Evolutionary conservation across 2,113 vertebrate species (phyloP).

Genomic region (Phrynosoma blainvillii): DNA sequence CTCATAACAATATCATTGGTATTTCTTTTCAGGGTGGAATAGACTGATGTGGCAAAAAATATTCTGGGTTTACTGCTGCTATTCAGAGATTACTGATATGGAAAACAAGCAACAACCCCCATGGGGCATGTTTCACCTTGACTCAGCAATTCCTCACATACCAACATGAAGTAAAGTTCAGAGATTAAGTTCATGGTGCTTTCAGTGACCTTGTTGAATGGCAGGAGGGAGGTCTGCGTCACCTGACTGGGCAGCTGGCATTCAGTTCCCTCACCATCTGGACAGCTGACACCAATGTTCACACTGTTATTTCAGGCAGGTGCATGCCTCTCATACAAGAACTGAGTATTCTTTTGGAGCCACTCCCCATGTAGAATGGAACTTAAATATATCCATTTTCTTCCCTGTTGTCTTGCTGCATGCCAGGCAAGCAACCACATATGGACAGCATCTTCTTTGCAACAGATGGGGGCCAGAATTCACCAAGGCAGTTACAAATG

Average conservation of each 20-base stretch:
- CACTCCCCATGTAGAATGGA: not conserved
- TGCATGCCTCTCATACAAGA: not conserved
- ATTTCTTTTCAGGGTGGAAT: not conserved
- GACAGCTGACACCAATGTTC: not conserved
- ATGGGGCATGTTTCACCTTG: not conserved
- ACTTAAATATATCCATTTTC: not conserved
- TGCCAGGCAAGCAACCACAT: not conserved
- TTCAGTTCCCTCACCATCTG: not conserved
- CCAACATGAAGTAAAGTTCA: not conserved
- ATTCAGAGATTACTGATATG: not conserved
- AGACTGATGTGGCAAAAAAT: not conserved
- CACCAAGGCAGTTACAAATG: too few species aligned
- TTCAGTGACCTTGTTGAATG: not conserved
- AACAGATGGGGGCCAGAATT: not conserved
- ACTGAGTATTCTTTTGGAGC: not conserved
- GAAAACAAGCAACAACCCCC: not conserved
- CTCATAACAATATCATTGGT: not conserved
- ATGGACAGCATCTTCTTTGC: not conserved
- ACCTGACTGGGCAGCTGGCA: slow-evolving; percentile 9
- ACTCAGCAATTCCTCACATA: slow-evolving; percentile 1
- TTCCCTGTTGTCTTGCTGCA: not conserved
- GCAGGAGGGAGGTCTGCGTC: not conserved
- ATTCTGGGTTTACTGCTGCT: not conserved
- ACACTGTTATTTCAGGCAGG: slow-evolving; percentile 14
- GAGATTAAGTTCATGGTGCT: not conserved